Conservation (phyloP, 2,113 vertebrate genomes). For the Panurus biarmicus region DNA sequence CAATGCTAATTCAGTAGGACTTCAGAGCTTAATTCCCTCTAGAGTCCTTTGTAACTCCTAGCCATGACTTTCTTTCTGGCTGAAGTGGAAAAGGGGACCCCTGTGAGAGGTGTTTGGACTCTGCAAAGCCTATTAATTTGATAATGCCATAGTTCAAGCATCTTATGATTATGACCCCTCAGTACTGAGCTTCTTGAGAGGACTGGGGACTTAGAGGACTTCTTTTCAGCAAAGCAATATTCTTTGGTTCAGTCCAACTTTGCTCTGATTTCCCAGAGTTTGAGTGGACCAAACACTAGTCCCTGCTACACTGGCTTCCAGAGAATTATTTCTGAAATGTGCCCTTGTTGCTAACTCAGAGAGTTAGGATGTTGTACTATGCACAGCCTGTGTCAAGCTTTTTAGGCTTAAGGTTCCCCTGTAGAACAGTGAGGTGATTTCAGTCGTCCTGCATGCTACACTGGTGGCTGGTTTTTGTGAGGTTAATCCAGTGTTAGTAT, state of each 20-base stretch:
- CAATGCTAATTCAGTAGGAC: slow-evolving; percentile 30
- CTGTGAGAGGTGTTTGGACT: neutral
- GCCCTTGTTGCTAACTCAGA: neutral
- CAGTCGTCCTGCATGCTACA: neutral
- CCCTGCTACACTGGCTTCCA: neutral
- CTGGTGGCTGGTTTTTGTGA: neutral
- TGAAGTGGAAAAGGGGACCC: neutral
- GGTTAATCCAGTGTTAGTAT: neutral
- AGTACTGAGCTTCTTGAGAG: neutral
- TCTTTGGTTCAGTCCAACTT: neutral
- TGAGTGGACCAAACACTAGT: neutral
- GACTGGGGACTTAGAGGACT: neutral
- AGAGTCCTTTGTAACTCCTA: neutral
- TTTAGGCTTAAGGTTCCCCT: neutral
- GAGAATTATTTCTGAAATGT: neutral
- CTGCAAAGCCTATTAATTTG: neutral
- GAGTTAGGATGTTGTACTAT: neutral
- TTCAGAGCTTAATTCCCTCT: slow-evolving; percentile 19
- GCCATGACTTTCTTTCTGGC: neutral
- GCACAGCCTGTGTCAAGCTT: neutral
- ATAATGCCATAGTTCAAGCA: neutral
- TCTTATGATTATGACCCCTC: neutral
- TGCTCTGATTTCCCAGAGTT: neutral
- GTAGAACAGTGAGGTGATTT: neutral
- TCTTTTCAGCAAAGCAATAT: neutral